phyloP scores from a whole-genome alignment of 2,113 vertebrate species.

The Trochalopteron elliotii region DNA sequence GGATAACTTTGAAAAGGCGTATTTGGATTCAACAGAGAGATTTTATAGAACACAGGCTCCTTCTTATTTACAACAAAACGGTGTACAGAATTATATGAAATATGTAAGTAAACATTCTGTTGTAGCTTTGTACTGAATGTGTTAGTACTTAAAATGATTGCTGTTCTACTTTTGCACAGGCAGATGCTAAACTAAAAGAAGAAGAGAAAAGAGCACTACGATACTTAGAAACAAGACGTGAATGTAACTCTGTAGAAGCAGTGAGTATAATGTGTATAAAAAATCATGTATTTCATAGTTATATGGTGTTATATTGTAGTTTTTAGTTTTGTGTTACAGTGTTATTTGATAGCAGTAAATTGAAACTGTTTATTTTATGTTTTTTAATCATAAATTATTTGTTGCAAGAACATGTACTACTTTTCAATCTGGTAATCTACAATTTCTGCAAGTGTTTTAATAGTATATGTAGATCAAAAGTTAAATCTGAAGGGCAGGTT shows the following conservation, averaged over 20 bases:
- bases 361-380: not conserved
- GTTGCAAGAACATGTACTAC: not conserved
- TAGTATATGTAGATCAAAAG: not conserved
- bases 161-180: conserved; percentile 82
- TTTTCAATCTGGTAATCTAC: not conserved
- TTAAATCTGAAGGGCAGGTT: not conserved
- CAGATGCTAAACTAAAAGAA: conserved; percentile 97
- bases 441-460: not conserved
- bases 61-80: conserved; percentile 97
- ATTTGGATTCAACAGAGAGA: conserved; percentile 97
- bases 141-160: conserved; percentile 70
- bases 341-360: not conserved
- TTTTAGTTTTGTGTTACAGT: not conserved
- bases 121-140: not conserved
- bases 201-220: conserved; percentile 96
- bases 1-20: conserved; percentile 99
- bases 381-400: not conserved
- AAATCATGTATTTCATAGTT: not conserved
- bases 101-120: conserved; percentile 85
- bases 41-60: conserved; percentile 99
- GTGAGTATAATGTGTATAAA: conserved; percentile 78
- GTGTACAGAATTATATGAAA: conserved; percentile 99
- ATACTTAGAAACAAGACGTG: conserved; percentile 96
- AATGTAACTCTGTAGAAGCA: conserved; percentile 98
- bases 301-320: not conserved